A percentile compares a stretch with the other conserved stretches of the same genome.
Evolutionary conservation across 2,888 invertebrate species (phyloP).

Genomic region (Empis livida): DNA sequence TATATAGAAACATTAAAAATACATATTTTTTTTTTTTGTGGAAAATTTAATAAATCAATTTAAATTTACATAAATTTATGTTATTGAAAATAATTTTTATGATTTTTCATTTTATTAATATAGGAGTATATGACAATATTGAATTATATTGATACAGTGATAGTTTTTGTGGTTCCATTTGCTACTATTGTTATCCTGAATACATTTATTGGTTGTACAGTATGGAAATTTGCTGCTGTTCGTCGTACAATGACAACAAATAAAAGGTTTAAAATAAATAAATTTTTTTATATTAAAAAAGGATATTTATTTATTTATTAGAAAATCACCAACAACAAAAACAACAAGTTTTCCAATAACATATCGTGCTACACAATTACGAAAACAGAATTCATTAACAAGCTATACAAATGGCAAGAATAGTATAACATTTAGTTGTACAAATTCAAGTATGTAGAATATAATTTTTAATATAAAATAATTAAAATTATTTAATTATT

Average conservation of each 20-base stretch:
- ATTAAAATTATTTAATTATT: no score
- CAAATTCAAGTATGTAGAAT: constrained; percentile 27
- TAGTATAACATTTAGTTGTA: constrained; percentile 17
- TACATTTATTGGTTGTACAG: constrained; percentile 51
- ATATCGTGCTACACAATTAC: not conserved
- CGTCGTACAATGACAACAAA: constrained; percentile 34
- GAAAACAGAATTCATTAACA: not conserved
- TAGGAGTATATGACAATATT: constrained; percentile 46
- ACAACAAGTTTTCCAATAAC: not conserved
- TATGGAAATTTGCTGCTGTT: constrained; percentile 46
- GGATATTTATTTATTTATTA: not conserved
- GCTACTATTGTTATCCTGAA: constrained; percentile 57
- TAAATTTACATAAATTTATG: not conserved
- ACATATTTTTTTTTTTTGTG: no score
- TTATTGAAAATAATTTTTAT: no score
- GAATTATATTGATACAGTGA: constrained; percentile 55
- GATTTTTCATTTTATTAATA: constrained; percentile 22
- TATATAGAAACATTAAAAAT: no score
- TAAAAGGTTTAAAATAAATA: constrained; percentile 22
- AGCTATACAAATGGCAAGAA: constrained; percentile 26
- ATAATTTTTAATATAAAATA: not conserved
- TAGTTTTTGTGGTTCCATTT: constrained; percentile 63
- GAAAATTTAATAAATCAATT: no score
- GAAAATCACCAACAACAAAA: not conserved
- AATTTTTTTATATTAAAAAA: not conserved